Base-by-base conservation (phyloP, 2,888 invertebrate species). In the Eulithis prunata region DNA sequence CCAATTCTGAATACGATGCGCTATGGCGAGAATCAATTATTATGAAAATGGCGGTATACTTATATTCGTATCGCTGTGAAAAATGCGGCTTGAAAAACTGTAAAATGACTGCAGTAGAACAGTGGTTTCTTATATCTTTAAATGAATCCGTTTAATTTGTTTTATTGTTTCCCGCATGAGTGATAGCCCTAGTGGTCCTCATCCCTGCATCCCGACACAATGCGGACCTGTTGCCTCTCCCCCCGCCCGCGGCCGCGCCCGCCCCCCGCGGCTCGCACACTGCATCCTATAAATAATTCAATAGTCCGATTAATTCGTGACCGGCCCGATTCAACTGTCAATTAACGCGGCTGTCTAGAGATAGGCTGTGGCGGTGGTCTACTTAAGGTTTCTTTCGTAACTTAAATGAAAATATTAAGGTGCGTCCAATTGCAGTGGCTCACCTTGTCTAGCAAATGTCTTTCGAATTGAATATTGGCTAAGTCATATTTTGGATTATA, bases 311-410 rank as follows among this genome's bases (percentile, higher is more conserved):
- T 91, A 91, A 90, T 91, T 89, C 91, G 84, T 88, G 86, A 79
- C 78, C 83, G 86, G 84, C 85, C 88, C 88, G 86, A 91, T 90
- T 89, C 90, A 88, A 83, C 90, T 90, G 91, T 90, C 91, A 90
- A 91, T 91, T 91, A 91, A 90, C 84, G 83, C 76, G 78, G 75
- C 74, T 70, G 73, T 70, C 76, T 75, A 72, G 72, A 72, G 72
- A 73, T 74, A 70, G 67, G 59, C 58, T 47, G 56, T 59, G 64
- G 55, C 55, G 62, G 55, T 60, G 71, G 66, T 63, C 70, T 64
- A 66, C 70, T 60, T 68, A 64, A 56, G 62, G 59, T 46, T 61
- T 63, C 7, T 64, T 60, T 62, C 36, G 62, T 54, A 57, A 68
- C 13, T 38, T 46, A 54, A 54, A 54, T 54, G 12, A 58, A 55